A percentile compares a stretch with the other conserved stretches of the same genome.
Evolutionary conservation across 2,113 vertebrate genomes (phyloP).

Genomic region (Chionomys nivalis): DNA sequence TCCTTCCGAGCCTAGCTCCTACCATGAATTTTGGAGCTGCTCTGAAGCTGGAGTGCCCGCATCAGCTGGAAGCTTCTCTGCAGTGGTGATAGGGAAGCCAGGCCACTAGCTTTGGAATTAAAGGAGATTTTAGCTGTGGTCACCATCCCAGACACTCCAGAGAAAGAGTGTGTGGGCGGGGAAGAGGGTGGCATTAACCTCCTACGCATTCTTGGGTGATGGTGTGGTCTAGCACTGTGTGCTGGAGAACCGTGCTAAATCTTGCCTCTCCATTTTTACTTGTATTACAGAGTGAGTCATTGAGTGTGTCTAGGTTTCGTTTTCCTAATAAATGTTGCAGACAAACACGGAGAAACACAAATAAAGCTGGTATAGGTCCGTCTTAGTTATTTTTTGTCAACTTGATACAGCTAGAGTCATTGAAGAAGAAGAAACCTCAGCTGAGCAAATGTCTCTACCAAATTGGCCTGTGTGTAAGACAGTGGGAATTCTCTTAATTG

Average conservation of each 20-base stretch:
- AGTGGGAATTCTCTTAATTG: not conserved
- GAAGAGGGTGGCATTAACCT: not conserved
- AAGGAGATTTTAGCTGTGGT: not conserved
- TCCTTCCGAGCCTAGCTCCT: not conserved
- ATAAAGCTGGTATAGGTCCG: not conserved
- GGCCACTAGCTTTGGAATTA: not conserved
- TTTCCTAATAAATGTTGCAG: constrained; percentile 12
- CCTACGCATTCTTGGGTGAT: not conserved
- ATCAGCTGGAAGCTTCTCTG: not conserved
- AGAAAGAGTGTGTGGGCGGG: not conserved
- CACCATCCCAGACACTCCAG: not conserved
- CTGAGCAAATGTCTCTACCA: not conserved
- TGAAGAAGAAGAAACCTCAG: not conserved
- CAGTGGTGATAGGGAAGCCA: not conserved
- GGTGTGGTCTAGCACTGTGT: not conserved
- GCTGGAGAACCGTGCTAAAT: not conserved
- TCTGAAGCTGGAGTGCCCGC: not conserved
- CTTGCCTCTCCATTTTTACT: not conserved
- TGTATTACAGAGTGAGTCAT: not conserved
- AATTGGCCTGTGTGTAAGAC: not conserved
- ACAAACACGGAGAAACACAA: constrained; percentile 14
- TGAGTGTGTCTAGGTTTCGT: not conserved
- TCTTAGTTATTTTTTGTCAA: not conserved
- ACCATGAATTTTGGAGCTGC: not conserved
- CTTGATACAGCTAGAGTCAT: not conserved